A percentile compares a stretch with the other conserved stretches of the same genome.
Conservation (phyloP, 2,888 invertebrate genomes). For the Tiliacea citrago region DNA sequence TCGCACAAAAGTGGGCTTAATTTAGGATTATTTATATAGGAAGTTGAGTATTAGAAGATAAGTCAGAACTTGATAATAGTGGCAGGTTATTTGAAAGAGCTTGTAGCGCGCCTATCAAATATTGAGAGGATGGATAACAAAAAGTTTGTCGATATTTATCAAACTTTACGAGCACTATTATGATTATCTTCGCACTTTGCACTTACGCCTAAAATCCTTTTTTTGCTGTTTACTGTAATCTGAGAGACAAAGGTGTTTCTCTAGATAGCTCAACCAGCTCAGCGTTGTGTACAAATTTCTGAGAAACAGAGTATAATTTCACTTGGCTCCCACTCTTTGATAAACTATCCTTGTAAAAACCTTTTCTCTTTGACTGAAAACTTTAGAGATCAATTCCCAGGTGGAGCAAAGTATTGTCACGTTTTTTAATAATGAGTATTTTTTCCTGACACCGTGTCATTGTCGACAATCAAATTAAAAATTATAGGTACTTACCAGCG, state of each 20-base stretch:
- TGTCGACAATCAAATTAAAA: no score
- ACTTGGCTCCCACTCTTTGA: conserved; percentile 7
- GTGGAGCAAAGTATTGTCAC: neutral
- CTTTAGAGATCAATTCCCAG: neutral
- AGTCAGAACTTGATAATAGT: neutral
- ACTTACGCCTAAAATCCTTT: neutral
- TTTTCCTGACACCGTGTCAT: neutral
- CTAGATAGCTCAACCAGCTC: neutral
- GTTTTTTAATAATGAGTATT: neutral
- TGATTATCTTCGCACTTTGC: neutral
- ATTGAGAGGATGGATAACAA: neutral
- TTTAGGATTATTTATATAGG: neutral
- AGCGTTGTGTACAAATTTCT: neutral
- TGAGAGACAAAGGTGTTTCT: neutral
- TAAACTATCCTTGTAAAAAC: conserved; percentile 4
- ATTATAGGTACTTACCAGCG: no score
- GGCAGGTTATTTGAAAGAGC: neutral
- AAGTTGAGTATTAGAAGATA: neutral
- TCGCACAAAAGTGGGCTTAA: neutral
- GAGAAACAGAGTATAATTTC: neutral
- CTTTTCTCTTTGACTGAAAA: conserved; percentile 4
- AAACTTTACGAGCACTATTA: neutral
- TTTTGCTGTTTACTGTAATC: conserved; percentile 7
- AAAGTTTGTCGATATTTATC: neutral
- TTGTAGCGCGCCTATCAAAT: neutral